These are phyloP conservation scores for Solenopsis fugax DNA, from an alignment of 1,140 invertebrate species.

Conservation along the genomic window DNA sequence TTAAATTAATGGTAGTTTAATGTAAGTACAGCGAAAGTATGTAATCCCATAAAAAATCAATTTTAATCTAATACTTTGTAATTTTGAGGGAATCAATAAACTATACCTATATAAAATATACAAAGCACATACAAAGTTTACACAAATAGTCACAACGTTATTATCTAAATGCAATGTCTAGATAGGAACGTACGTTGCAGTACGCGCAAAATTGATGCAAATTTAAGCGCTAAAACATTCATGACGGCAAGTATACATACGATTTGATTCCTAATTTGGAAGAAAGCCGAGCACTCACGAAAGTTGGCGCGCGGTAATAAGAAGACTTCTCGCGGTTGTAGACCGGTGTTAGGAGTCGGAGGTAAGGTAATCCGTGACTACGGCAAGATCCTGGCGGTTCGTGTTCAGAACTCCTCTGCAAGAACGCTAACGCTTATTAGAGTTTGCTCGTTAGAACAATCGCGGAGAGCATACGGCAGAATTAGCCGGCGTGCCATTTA, in stretches of 20 bases:
- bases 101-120: neutral
- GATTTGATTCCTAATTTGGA: slow-evolving; percentile 18
- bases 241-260: neutral
- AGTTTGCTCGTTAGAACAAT: slow-evolving; percentile 65
- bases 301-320: slow-evolving; percentile 48
- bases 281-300: slow-evolving; percentile 18
- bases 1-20: too few species aligned
- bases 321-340: slow-evolving; percentile 35
- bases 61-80: neutral
- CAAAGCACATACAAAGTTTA: neutral
- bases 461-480: slow-evolving; percentile 44
- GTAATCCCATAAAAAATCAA: neutral
- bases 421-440: slow-evolving; percentile 64
- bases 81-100: neutral
- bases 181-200: neutral
- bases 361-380: slow-evolving; percentile 54
- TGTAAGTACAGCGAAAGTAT: neutral
- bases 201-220: neutral
- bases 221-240: neutral
- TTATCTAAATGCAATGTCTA: neutral
- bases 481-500: slow-evolving; percentile 49
- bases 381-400: slow-evolving; percentile 34
- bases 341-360: slow-evolving; percentile 30
- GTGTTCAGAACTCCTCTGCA: slow-evolving; percentile 54
- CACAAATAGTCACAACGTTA: neutral